Evolutionary conservation across 2,113 vertebrate species (phyloP).

Genomic region (Dipodomys merriami): DNA sequence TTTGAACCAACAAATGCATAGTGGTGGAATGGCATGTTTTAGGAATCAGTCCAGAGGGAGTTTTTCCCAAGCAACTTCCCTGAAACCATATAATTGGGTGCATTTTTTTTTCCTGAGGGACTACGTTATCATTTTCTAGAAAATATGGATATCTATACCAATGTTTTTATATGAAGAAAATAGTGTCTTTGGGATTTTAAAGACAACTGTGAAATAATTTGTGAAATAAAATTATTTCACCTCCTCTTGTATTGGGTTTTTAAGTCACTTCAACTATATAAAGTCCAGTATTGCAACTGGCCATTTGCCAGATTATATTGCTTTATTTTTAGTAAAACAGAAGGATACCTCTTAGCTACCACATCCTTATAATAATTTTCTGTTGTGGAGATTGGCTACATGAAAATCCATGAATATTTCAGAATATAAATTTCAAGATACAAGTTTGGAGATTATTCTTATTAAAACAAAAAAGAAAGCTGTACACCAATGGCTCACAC

Average conservation of each 20-base stretch:
- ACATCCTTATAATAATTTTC: neutral
- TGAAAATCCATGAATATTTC: conserved; percentile 44
- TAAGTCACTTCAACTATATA: conserved; percentile 28
- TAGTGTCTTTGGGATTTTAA: conserved; percentile 84
- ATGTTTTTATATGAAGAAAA: conserved; percentile 86
- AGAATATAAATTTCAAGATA: neutral
- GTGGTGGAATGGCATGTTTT: conserved; percentile 65
- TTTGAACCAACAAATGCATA: conserved; percentile 70
- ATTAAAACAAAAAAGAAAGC: conserved; percentile 30
- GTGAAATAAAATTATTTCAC: conserved; percentile 85
- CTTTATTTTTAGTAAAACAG: conserved; percentile 24
- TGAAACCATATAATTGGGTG: conserved; percentile 70
- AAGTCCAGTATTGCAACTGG: neutral
- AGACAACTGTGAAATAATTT: conserved; percentile 85
- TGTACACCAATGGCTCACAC: no score
- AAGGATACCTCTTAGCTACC: conserved; percentile 7
- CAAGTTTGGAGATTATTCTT: neutral
- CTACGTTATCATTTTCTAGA: conserved; percentile 85
- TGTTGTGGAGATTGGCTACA: neutral
- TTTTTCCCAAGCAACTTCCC: conserved; percentile 72
- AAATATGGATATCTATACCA: conserved; percentile 78
- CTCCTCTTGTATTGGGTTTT: conserved; percentile 55
- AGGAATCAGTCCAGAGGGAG: conserved; percentile 73
- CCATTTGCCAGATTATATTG: conserved; percentile 54
- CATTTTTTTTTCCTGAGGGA: conserved; percentile 80